Percentiles rank a stretch among this genome's conserved stretches.
phyloP scores from a whole-genome alignment of 2,797 vertebrate genomes.

The Alauda arvensis region DNA sequence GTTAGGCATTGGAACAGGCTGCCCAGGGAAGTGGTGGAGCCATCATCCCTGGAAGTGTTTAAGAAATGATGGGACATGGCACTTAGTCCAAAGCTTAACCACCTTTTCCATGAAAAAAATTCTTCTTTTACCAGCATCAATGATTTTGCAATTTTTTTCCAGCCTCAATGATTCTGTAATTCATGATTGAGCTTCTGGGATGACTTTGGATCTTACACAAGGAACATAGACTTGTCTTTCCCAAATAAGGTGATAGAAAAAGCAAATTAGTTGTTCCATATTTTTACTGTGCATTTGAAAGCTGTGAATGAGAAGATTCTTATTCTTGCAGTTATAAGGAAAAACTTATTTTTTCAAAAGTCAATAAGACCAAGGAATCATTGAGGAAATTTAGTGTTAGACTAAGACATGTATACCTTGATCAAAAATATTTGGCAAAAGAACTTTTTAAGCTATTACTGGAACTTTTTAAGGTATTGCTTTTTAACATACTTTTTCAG shows the following conservation, averaged over 20 bases:
- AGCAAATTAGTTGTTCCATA: not conserved
- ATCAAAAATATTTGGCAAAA: not conserved
- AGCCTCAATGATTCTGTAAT: not conserved
- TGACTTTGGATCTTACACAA: not conserved
- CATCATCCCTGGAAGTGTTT: not conserved
- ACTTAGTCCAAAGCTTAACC: not conserved
- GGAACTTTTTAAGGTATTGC: not conserved
- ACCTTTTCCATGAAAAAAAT: too few relatives aligned
- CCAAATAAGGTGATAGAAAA: not conserved
- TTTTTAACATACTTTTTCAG: not conserved
- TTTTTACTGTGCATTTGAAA: not conserved
- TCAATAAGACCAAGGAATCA: not conserved
- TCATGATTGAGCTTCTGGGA: not conserved
- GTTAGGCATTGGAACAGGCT: not conserved
- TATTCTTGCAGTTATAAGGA: not conserved
- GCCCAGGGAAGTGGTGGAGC: not conserved
- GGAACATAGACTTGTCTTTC: not conserved
- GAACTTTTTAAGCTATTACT: not conserved
- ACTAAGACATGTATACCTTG: not conserved
- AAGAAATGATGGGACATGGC: not conserved
- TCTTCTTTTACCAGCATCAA: not conserved
- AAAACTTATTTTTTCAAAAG: not conserved
- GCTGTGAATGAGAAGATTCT: not conserved
- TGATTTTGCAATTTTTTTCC: not conserved
- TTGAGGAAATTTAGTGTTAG: not conserved